Evolutionary conservation across 2,113 vertebrate genomes (phyloP).

Genomic region (Pluvianellus socialis): DNA sequence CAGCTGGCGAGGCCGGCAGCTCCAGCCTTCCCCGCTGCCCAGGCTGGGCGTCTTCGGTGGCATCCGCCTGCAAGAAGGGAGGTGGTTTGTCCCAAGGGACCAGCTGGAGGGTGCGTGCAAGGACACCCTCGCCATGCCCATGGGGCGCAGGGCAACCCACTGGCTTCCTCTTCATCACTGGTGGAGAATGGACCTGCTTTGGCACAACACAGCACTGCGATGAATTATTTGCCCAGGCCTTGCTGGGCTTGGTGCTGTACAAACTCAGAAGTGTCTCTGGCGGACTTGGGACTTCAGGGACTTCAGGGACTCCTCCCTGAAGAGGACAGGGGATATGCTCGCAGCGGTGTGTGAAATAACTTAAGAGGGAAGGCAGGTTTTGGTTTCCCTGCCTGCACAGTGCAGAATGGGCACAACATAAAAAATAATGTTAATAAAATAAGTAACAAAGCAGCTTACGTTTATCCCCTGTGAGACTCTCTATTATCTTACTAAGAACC

Average conservation of each 20-base stretch:
- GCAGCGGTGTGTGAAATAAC: background rate
- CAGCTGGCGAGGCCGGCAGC: fast-evolving
- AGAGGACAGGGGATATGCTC: background rate
- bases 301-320: too few species aligned
- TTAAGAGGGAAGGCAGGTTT: background rate
- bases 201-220: background rate
- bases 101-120: fast-evolving
- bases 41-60: background rate
- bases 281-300: background rate
- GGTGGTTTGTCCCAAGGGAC: background rate
- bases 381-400: background rate
- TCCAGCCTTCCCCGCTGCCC: background rate
- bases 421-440: background rate
- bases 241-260: background rate
- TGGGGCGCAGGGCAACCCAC: fast-evolving
- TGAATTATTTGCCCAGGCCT: background rate
- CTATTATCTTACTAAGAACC: slow-evolving; percentile 2
- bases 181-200: background rate
- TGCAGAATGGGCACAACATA: background rate
- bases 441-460: background rate
- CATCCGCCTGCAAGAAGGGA: background rate
- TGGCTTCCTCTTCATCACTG: background rate
- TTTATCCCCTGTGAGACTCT: background rate
- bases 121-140: fast-evolving
- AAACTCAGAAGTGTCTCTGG: background rate